Evolutionary conservation across 2,888 invertebrate species (phyloP).

Genomic region (Oscheius onirici): DNA sequence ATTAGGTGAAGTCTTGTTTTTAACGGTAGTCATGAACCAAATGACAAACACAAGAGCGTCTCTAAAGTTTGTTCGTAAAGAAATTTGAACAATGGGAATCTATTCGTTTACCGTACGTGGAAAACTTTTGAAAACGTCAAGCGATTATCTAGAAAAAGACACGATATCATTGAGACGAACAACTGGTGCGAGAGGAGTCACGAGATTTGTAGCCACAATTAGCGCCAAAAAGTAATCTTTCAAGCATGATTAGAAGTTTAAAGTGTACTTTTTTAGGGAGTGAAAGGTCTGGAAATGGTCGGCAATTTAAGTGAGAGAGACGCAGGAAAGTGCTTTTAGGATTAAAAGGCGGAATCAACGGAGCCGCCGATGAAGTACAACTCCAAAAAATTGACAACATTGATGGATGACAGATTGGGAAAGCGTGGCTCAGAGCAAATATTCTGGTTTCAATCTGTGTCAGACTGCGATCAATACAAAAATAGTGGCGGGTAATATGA

Average conservation of each 20-base stretch:
- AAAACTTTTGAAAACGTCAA: too few species aligned
- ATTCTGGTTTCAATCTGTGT: not conserved
- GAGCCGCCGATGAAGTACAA: not conserved
- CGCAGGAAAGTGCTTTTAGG: constrained; percentile 18
- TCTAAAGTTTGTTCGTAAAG: too few species aligned
- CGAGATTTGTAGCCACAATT: not conserved
- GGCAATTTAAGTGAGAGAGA: not conserved
- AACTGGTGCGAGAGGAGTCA: constrained; percentile 13
- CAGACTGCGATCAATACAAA: constrained; percentile 24
- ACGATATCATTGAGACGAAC: constrained; percentile 3
- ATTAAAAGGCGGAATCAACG: not conserved
- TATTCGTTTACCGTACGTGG: too few species aligned
- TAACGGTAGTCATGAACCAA: too few species aligned
- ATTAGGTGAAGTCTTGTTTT: too few species aligned
- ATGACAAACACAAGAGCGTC: too few species aligned
- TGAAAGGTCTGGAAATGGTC: not conserved
- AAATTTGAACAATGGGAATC: too few species aligned
- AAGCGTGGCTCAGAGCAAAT: constrained; percentile 9
- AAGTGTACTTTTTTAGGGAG: not conserved
- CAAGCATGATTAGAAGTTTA: not conserved
- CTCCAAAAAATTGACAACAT: constrained; percentile 19
- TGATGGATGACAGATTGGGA: constrained; percentile 10
- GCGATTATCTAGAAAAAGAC: not conserved
- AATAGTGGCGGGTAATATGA: constrained; percentile 28
- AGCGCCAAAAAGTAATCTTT: not conserved